These are phyloP conservation scores for Melipona beecheii DNA, from an alignment of 2,888 invertebrate genomes.

Conservation along the genomic window DNA sequence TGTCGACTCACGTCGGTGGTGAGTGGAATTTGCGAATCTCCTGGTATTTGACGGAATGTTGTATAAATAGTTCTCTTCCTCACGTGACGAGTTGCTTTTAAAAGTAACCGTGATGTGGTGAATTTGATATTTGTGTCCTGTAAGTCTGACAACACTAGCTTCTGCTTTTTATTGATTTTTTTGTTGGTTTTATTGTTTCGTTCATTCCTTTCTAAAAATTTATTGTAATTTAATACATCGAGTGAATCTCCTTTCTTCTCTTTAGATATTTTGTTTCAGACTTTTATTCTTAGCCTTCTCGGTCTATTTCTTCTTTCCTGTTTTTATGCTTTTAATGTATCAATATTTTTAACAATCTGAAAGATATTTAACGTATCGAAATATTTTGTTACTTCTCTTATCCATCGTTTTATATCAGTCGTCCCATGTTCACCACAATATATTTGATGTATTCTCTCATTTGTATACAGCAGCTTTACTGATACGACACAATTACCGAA, in stretches of 20 bases:
- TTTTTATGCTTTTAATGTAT: not conserved
- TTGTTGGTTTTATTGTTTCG: not conserved
- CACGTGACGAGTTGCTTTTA: not conserved
- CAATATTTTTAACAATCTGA: not conserved
- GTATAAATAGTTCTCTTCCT: no score
- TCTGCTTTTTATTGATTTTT: not conserved
- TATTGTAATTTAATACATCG: not conserved
- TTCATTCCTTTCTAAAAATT: no score
- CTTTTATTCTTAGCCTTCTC: no score
- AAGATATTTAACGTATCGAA: not conserved
- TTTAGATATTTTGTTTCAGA: not conserved
- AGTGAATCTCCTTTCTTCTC: not conserved
- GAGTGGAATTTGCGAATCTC: not conserved
- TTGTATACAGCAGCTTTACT: not conserved
- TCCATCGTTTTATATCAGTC: not conserved
- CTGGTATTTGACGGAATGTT: not conserved
- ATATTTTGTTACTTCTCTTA: not conserved
- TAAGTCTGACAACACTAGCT: not conserved
- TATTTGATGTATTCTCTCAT: not conserved
- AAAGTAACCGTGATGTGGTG: not conserved
- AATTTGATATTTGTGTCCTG: not conserved
- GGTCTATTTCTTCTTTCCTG: not conserved
- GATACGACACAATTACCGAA: not conserved
- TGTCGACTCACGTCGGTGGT: no score
- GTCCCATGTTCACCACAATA: not conserved